phyloP scores from a whole-genome alignment of 2,797 vertebrate species.

The Astyanax mexicanus region DNA sequence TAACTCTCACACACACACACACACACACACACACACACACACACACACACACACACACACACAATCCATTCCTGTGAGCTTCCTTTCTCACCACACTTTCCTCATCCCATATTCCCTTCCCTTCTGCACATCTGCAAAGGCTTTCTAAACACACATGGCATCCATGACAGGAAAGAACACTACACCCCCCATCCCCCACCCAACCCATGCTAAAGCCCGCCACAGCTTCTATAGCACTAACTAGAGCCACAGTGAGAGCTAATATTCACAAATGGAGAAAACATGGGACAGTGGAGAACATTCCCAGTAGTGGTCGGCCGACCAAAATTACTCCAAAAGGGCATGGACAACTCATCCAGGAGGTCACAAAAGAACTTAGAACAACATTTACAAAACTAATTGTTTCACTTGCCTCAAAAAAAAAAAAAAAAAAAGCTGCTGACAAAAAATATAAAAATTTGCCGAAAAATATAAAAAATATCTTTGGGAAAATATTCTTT shows the following conservation, averaged over 20 bases:
- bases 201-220: neutral
- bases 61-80: constrained; percentile 28
- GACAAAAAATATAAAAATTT: no score
- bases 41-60: constrained; percentile 2
- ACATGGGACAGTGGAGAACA: no score
- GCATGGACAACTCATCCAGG: no score
- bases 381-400: no score
- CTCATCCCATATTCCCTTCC: constrained; percentile 1
- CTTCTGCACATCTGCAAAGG: constrained; percentile 60
- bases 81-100: constrained; percentile 13
- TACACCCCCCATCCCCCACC: neutral
- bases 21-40: neutral
- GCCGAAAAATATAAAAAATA: no score
- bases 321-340: no score
- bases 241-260: no score
- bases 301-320: no score
- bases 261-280: constrained; percentile 15
- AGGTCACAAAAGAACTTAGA: no score
- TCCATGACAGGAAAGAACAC: constrained; percentile 59
- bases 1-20: constrained; percentile 24
- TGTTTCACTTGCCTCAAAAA: no score
- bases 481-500: no score
- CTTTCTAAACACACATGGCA: constrained; percentile 56
- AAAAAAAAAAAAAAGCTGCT: no score
- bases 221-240: neutral